These are phyloP conservation scores for Tribolium madens DNA, from an alignment of 1,140 invertebrate species.

Conservation along the genomic window DNA sequence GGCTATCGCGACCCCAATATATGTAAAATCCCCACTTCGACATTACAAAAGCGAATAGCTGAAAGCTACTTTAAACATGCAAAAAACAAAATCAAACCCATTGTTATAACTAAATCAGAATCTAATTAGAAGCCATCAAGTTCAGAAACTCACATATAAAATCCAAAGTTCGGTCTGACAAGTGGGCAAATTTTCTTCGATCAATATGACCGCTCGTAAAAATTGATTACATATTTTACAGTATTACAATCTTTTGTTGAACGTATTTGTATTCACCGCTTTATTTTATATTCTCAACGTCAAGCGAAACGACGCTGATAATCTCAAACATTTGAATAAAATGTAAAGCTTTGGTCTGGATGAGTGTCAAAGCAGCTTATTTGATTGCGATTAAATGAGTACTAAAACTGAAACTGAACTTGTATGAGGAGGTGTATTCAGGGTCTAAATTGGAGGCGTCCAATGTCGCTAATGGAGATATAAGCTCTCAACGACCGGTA, in stretches of 20 bases:
- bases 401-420: neutral
- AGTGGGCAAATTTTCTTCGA: neutral
- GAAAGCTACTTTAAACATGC: neutral
- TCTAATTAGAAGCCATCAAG: neutral
- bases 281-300: neutral
- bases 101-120: neutral
- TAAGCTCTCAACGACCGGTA: constrained; percentile 3
- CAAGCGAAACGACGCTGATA: neutral
- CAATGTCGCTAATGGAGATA: constrained; percentile 12
- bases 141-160: neutral
- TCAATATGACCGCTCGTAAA: neutral
- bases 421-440: constrained; percentile 2
- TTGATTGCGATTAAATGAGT: neutral
- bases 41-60: neutral
- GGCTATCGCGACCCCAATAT: neutral
- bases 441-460: constrained; percentile 6
- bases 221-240: neutral
- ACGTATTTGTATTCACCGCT: neutral
- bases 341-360: neutral
- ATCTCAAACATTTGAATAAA: constrained; percentile 1
- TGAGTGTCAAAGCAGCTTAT: neutral
- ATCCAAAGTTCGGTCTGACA: neutral
- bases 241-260: neutral
- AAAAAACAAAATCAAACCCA: neutral
- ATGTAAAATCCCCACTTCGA: neutral